phyloP scores from a whole-genome alignment of 2,797 vertebrate species.

The Epinephelus awoara region DNA sequence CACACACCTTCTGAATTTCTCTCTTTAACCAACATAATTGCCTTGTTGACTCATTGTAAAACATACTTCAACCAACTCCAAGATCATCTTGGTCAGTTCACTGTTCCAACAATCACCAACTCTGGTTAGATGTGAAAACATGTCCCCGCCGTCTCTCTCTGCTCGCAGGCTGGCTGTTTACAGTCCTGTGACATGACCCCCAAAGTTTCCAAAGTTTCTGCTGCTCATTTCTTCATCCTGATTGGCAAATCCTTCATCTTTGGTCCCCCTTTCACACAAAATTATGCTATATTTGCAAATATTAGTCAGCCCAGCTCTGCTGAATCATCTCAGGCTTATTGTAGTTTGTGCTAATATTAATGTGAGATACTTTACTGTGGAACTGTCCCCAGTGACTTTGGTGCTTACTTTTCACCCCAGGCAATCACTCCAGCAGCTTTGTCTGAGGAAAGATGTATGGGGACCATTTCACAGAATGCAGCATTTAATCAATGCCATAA shows the following conservation, averaged over 20 bases:
- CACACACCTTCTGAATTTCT: too few relatives aligned
- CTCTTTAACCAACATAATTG: too few relatives aligned
- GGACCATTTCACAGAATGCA: constrained; percentile 51
- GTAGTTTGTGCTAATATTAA: constrained; percentile 44
- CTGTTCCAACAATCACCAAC: too few relatives aligned
- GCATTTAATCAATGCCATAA: constrained; percentile 62
- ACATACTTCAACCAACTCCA: too few relatives aligned
- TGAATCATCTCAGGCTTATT: constrained; percentile 36
- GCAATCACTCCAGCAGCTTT: constrained; percentile 42
- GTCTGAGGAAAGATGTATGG: constrained; percentile 41
- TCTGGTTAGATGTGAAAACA: too few relatives aligned
- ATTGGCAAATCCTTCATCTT: constrained; percentile 20
- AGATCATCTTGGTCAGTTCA: too few relatives aligned
- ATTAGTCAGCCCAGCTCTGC: constrained; percentile 30
- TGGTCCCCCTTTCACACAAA: not conserved
- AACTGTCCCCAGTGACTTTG: constrained; percentile 42
- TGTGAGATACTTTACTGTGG: constrained; percentile 36
- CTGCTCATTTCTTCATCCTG: not conserved
- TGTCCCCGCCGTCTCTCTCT: too few relatives aligned
- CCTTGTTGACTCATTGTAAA: too few relatives aligned
- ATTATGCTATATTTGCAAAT: constrained; percentile 16
- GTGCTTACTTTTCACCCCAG: constrained; percentile 29
- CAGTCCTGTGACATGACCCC: too few relatives aligned
- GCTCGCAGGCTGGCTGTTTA: too few relatives aligned
- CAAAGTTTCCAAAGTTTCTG: not conserved